Conservation (phyloP, 2,888 invertebrate species). For the Melieria crassipennis region DNA sequence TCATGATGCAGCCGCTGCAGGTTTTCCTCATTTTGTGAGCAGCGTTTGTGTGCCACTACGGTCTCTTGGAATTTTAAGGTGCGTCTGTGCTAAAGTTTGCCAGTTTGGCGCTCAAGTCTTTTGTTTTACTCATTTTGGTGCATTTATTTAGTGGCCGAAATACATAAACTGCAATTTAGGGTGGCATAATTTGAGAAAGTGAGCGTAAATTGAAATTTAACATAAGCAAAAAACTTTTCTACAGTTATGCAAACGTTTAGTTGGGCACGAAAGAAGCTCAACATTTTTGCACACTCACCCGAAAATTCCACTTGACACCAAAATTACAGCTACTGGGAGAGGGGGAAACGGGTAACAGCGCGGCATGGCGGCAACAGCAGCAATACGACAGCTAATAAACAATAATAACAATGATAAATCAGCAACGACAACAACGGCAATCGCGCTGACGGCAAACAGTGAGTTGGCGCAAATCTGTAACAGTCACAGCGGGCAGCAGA, state of each 20-base stretch:
- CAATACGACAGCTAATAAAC: background rate
- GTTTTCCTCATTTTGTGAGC: too few relatives aligned
- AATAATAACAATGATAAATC: background rate
- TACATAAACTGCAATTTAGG: conserved; percentile 2
- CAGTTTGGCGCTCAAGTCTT: conserved; percentile 24
- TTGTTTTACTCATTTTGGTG: background rate
- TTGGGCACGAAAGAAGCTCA: conserved; percentile 3
- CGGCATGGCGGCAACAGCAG: background rate
- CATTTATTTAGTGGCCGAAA: conserved; percentile 8
- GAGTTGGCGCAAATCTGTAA: background rate
- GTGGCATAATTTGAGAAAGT: conserved; percentile 14
- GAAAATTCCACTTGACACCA: conserved; percentile 1
- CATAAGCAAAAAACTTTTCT: background rate
- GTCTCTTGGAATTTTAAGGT: conserved; percentile 6
- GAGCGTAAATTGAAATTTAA: background rate
- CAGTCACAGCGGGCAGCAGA: background rate
- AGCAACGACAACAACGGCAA: too few relatives aligned
- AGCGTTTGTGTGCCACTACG: too few relatives aligned
- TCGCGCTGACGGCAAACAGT: too few relatives aligned
- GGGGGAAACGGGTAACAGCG: background rate
- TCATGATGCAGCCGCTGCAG: too few relatives aligned
- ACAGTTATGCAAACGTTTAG: conserved; percentile 7
- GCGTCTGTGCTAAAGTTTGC: background rate
- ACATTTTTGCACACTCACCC: conserved; percentile 5
- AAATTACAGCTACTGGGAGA: too few relatives aligned